These are phyloP conservation scores for Tarsius wallacei DNA, from an alignment of 2,797 vertebrate species.

Conservation along the genomic window DNA sequence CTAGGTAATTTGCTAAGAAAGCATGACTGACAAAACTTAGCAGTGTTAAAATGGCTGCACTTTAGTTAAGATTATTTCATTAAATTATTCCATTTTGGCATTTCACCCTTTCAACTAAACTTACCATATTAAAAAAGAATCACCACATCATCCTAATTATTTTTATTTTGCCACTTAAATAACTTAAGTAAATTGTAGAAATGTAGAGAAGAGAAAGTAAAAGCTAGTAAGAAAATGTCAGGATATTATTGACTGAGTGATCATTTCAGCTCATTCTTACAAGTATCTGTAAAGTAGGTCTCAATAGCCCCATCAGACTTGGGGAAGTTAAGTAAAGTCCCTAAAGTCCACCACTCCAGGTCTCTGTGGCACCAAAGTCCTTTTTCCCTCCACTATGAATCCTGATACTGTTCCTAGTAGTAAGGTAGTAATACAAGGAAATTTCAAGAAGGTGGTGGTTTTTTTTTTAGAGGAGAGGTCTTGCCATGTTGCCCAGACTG, in stretches of 20 bases:
- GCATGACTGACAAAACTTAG: no score
- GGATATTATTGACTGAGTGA: not conserved
- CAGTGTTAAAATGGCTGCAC: no score
- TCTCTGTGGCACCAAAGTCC: not conserved
- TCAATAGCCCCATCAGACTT: not conserved
- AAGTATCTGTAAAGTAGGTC: not conserved
- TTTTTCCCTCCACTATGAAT: not conserved
- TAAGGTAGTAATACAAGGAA: not conserved
- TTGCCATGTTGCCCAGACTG: not conserved
- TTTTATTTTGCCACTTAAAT: slow-evolving; percentile 12
- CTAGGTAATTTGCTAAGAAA: no score
- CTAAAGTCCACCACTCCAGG: not conserved
- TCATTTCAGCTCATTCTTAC: not conserved
- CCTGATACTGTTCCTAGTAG: not conserved
- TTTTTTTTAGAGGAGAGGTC: not conserved
- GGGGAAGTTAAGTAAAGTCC: not conserved
- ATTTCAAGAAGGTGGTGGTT: not conserved
- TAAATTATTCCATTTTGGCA: no score
- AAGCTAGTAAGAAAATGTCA: not conserved
- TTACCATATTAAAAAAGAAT: not conserved
- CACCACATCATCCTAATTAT: not conserved
- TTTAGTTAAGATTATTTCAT: no score
- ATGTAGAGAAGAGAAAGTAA: not conserved
- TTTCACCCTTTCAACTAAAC: no score
- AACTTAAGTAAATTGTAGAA: not conserved